Conservation (phyloP, 2,888 invertebrate genomes). For the Oasisia sp. region DNA sequence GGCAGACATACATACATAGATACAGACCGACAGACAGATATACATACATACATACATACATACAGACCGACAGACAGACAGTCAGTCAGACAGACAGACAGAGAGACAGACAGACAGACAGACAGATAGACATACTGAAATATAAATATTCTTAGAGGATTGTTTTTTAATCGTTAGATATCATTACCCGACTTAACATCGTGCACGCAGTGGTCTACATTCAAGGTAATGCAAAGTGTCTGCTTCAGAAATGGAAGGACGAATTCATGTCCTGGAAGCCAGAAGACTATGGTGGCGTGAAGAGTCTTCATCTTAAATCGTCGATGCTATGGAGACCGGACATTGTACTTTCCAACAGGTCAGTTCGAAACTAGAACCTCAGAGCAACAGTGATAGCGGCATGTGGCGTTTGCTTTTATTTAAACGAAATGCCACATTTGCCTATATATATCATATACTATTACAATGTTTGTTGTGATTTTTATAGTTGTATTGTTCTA, state of each 20-base stretch:
- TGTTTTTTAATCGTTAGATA: not conserved
- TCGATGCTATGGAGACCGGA: constrained; percentile 14
- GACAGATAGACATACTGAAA: not conserved
- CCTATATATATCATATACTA: too few species aligned
- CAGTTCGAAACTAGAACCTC: not conserved
- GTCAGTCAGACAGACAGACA: not conserved
- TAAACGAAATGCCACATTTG: too few species aligned
- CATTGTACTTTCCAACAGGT: constrained; percentile 21
- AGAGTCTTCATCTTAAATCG: not conserved
- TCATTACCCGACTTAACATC: not conserved
- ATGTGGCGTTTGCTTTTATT: too few species aligned
- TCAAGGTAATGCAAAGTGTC: not conserved
- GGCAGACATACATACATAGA: too few species aligned
- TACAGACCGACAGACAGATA: too few species aligned
- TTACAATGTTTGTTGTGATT: too few species aligned
- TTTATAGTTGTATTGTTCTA: too few species aligned
- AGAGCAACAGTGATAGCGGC: not conserved
- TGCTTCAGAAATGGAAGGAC: constrained; percentile 19
- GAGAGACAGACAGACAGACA: not conserved
- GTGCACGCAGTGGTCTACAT: not conserved
- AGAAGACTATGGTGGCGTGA: not conserved
- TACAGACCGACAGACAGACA: not conserved
- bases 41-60: not conserved
- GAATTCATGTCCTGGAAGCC: constrained; percentile 18
- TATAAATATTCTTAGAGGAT: not conserved